phyloP scores from a whole-genome alignment of 2,888 invertebrate genomes.

The Axea sp. region DNA sequence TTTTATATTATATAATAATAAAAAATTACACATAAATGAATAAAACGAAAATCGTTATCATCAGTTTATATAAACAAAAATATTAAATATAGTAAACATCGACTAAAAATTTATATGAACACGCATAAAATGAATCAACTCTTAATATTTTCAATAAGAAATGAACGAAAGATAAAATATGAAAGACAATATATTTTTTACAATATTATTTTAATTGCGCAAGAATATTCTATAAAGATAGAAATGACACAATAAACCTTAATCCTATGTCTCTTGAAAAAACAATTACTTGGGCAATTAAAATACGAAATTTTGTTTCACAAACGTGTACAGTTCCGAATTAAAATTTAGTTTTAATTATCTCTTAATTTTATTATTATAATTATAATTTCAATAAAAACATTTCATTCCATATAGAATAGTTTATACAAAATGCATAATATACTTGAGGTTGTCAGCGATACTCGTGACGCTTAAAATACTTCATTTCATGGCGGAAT shows the following conservation, averaged over 20 bases:
- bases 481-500: constrained; percentile 37
- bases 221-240: constrained; percentile 53
- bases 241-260: constrained; percentile 55
- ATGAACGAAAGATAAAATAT: too few relatives aligned
- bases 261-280: constrained; percentile 24
- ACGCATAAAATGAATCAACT: too few relatives aligned
- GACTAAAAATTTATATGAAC: too few relatives aligned
- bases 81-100: too few relatives aligned
- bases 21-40: too few relatives aligned
- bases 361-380: constrained; percentile 11
- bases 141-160: too few relatives aligned
- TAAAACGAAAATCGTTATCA: too few relatives aligned
- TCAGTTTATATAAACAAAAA: too few relatives aligned
- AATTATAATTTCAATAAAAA: constrained; percentile 51
- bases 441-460: constrained; percentile 52
- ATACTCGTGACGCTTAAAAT: constrained; percentile 37
- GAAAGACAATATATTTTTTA: too few relatives aligned
- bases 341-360: constrained; percentile 8
- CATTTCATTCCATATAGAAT: constrained; percentile 39
- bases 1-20: too few relatives aligned
- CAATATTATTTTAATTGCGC: constrained; percentile 48
- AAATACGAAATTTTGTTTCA: constrained; percentile 30
- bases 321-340: constrained; percentile 10
- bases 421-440: constrained; percentile 57
- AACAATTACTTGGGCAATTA: constrained; percentile 22